Conservation (phyloP, 2,888 invertebrate species). For the Euphydryas editha region DNA sequence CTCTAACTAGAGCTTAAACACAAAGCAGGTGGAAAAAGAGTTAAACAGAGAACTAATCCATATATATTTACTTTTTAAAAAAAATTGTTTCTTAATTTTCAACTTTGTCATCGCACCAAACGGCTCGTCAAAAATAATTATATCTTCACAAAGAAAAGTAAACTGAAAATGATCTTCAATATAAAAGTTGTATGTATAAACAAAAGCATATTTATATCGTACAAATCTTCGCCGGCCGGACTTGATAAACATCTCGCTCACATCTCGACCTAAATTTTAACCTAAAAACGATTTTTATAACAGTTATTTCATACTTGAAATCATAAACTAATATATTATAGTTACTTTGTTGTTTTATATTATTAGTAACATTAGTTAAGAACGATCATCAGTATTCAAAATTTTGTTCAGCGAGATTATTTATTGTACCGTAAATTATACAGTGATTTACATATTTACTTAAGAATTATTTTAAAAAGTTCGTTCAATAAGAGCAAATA, state of each 20-base stretch:
- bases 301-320: background rate
- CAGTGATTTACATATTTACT: no score
- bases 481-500: no score
- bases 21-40: no score
- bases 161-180: background rate
- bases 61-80: no score
- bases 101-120: background rate
- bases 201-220: conserved; percentile 12
- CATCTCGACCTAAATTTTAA: conserved; percentile 30
- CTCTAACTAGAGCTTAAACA: no score
- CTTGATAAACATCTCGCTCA: conserved; percentile 28
- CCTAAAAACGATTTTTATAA: conserved; percentile 21
- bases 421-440: no score
- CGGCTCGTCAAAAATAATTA: background rate
- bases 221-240: conserved; percentile 8
- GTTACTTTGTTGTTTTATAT: background rate
- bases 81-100: no score
- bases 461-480: no score
- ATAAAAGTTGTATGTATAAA: conserved; percentile 1
- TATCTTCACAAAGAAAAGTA: background rate
- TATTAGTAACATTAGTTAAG: no score
- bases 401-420: no score
- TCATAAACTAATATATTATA: background rate
- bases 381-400: no score
- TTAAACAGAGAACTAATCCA: no score